Conservation (phyloP, 2,797 vertebrate genomes). For the Sylvilagus floridanus region DNA sequence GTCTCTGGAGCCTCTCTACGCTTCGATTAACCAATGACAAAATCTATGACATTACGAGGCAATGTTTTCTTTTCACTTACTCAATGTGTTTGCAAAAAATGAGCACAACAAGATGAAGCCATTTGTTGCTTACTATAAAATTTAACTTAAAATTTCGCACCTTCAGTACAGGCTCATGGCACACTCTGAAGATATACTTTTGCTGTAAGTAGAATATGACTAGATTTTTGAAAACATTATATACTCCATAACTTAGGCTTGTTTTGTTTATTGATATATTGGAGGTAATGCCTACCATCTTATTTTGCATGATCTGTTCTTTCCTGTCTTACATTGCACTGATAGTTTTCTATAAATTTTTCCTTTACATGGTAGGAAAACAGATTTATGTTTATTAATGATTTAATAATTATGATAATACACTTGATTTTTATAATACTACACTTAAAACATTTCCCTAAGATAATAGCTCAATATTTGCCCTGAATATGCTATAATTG, state of each 20-base stretch:
- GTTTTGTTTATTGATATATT: conserved; percentile 10
- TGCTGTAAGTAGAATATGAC: conserved; percentile 58
- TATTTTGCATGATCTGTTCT: conserved; percentile 48
- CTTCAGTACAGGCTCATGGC: conserved; percentile 82
- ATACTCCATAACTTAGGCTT: background rate
- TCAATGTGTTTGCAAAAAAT: conserved; percentile 81
- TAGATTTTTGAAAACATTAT: background rate
- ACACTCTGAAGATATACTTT: conserved; percentile 82
- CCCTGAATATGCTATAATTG: background rate
- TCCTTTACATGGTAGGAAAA: conserved; percentile 8
- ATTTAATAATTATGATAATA: background rate
- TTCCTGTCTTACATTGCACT: background rate
- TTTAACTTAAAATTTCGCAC: conserved; percentile 85
- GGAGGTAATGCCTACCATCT: conserved; percentile 1
- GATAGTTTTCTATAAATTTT: conserved; percentile 47
- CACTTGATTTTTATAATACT: background rate
- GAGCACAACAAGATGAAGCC: conserved; percentile 85
- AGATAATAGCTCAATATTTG: conserved; percentile 30
- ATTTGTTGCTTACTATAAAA: conserved; percentile 85
- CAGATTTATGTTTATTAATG: background rate
- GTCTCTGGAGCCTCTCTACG: conserved; percentile 89
- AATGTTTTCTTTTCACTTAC: conserved; percentile 85
- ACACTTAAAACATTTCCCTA: background rate
- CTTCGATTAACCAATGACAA: conserved; percentile 89
- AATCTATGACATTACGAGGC: conserved; percentile 88